These are phyloP conservation scores for Phalanger gymnotis DNA, from an alignment of 2,797 vertebrate genomes.

Conservation along the genomic window DNA sequence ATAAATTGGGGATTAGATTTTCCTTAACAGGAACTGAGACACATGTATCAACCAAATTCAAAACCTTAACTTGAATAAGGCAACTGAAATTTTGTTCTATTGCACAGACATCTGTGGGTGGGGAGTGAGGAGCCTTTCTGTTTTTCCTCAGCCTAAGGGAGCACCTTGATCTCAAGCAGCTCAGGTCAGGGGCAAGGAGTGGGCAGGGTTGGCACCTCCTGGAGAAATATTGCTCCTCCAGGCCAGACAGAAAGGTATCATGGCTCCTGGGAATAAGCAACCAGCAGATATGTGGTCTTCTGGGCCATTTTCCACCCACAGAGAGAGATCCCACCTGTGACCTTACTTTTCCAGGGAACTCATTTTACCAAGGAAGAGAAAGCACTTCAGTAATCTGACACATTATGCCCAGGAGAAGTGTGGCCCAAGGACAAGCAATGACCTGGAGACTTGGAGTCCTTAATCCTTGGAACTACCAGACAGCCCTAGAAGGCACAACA, in stretches of 20 bases:
- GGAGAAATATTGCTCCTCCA: background rate
- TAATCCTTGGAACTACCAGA: background rate
- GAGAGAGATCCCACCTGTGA: background rate
- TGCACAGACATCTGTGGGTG: background rate
- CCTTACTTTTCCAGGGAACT: background rate
- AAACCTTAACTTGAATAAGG: background rate
- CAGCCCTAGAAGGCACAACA: background rate
- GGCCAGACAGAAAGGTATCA: background rate
- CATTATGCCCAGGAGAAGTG: background rate
- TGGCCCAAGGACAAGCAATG: background rate
- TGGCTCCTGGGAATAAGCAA: background rate
- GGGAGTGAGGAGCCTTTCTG: background rate
- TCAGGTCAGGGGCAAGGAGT: background rate
- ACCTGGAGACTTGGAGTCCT: background rate
- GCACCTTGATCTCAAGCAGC: background rate
- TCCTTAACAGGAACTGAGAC: background rate
- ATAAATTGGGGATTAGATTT: slow-evolving; percentile 22
- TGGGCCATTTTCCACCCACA: background rate
- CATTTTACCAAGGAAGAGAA: background rate
- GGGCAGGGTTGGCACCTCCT: background rate
- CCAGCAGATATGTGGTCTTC: background rate
- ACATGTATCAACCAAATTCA: background rate
- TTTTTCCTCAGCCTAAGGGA: background rate
- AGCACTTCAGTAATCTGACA: background rate
- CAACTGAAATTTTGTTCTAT: background rate